phyloP scores from a whole-genome alignment of 2,888 invertebrate species.

The Julus scanicus region DNA sequence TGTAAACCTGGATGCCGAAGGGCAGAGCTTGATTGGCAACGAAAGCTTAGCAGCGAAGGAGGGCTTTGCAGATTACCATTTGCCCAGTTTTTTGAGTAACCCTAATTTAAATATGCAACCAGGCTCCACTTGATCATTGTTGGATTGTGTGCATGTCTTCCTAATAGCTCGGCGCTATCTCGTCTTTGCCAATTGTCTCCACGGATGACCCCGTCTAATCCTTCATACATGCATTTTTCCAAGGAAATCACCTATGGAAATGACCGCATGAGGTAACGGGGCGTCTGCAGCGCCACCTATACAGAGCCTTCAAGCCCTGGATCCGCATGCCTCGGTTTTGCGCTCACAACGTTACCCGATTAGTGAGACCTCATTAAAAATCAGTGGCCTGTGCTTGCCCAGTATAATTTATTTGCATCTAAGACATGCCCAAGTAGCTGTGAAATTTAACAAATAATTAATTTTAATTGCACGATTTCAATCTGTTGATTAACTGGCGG shows the following conservation, averaged over 20 bases:
- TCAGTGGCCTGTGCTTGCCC: constrained; percentile 9
- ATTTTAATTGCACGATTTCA: constrained; percentile 8
- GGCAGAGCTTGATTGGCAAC: constrained; percentile 11
- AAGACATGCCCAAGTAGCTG: constrained; percentile 6
- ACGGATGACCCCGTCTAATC: not conserved
- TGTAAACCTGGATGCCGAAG: constrained; percentile 39
- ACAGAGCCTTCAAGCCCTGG: not conserved
- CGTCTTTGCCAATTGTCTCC: not conserved
- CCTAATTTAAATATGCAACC: constrained; percentile 9
- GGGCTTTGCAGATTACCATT: constrained; percentile 10
- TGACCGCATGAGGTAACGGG: not conserved
- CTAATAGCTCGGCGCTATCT: not conserved
- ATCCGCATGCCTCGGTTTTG: not conserved
- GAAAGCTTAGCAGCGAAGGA: constrained; percentile 4
- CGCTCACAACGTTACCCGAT: not conserved
- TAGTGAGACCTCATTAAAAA: not conserved
- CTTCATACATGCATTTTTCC: not conserved
- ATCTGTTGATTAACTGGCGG: not conserved
- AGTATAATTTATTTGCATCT: constrained; percentile 19
- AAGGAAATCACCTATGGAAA: not conserved
- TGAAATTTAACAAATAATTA: constrained; percentile 8
- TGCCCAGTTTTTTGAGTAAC: constrained; percentile 8
- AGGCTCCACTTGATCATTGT: constrained; percentile 19
- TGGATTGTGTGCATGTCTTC: not conserved
- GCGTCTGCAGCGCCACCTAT: not conserved